A percentile compares a stretch with the other conserved stretches of the same genome.
Conservation (phyloP, 2,888 invertebrate genomes). For the Eristalinus sepulchralis region DNA sequence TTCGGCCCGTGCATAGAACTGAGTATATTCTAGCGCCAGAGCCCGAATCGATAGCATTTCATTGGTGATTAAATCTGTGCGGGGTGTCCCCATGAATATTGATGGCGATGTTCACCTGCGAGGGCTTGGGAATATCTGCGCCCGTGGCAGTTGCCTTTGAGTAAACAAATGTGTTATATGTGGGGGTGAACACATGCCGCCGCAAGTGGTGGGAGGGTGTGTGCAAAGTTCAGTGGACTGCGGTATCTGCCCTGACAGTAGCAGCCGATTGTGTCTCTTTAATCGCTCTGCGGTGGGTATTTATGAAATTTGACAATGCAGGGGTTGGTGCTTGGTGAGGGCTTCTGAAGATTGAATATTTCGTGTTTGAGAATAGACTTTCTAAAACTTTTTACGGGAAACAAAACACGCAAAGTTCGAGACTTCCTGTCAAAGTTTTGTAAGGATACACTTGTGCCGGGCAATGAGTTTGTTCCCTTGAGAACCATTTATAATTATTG, state of each 20-base stretch:
- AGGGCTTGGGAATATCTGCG: not conserved
- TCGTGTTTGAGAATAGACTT: too few species aligned
- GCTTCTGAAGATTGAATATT: too few species aligned
- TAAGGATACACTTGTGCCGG: too few species aligned
- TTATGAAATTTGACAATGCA: not conserved
- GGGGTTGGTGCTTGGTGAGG: too few species aligned
- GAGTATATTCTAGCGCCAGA: not conserved
- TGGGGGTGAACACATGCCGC: not conserved
- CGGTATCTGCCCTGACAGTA: not conserved
- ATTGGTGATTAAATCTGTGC: not conserved
- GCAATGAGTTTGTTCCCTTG: too few species aligned
- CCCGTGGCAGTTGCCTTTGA: constrained; percentile 12
- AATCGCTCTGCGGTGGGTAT: not conserved
- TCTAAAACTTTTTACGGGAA: too few species aligned
- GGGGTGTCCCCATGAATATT: not conserved
- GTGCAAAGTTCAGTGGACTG: not conserved
- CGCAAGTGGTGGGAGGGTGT: not conserved
- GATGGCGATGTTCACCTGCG: not conserved
- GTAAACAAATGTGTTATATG: not conserved
- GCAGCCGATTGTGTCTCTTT: not conserved
- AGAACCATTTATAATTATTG: too few species aligned
- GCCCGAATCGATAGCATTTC: constrained; percentile 20
- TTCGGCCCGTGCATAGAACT: not conserved
- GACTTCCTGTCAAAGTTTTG: too few species aligned
- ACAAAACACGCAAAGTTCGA: too few species aligned